Conservation (phyloP, 2,888 invertebrate species). For the Himalopsyche kuldschensis region DNA sequence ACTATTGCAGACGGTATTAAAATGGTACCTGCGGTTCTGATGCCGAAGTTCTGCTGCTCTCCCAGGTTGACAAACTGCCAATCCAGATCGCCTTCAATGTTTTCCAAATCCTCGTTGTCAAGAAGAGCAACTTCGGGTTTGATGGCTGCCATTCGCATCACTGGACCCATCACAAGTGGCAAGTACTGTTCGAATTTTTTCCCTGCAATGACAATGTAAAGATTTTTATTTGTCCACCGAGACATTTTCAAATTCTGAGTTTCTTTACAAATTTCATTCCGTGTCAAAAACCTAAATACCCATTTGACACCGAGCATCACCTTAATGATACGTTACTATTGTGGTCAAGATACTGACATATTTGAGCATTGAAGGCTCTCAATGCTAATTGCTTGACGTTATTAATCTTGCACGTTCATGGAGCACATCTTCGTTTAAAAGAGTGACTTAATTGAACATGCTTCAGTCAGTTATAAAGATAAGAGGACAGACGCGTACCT, state of each 20-base stretch:
- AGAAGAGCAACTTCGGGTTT: constrained; percentile 91
- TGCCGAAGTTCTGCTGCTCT: constrained; percentile 93
- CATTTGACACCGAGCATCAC: not conserved
- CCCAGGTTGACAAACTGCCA: constrained; percentile 95
- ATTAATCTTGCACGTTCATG: not conserved
- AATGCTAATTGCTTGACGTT: not conserved
- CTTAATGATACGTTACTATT: not conserved
- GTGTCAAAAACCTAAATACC: too few species aligned
- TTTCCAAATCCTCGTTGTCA: constrained; percentile 83
- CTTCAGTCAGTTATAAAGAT: not conserved
- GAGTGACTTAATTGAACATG: not conserved
- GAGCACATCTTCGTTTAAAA: not conserved
- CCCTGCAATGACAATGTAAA: constrained; percentile 50
- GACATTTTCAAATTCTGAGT: too few species aligned
- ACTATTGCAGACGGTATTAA: not conserved
- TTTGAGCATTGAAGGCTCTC: not conserved
- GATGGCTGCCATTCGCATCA: constrained; percentile 87
- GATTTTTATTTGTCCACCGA: not conserved
- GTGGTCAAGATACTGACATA: not conserved
- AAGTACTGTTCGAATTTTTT: constrained; percentile 88
- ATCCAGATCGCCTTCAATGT: constrained; percentile 82
- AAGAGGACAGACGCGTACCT: constrained; percentile 44
- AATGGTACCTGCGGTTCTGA: constrained; percentile 76
- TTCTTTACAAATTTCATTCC: too few species aligned
- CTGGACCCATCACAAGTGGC: constrained; percentile 94